Conservation (phyloP, 2,113 vertebrate species). For the Crotophaga sulcirostris region DNA sequence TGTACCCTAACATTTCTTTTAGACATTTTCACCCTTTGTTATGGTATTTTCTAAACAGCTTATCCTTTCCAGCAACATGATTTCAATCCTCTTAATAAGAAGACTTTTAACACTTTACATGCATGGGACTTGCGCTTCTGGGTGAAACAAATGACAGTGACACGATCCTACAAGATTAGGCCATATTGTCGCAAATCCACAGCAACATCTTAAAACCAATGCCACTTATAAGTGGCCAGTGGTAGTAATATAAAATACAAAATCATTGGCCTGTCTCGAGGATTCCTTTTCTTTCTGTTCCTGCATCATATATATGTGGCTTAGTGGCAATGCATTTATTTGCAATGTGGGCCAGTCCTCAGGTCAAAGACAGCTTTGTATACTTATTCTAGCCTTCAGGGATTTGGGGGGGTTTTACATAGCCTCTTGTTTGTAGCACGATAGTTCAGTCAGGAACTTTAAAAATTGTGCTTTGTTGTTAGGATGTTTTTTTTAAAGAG, state of each 20-base stretch:
- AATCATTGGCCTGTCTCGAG: not conserved
- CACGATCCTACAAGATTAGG: not conserved
- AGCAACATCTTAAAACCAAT: not conserved
- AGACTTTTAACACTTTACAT: not conserved
- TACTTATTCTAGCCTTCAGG: not conserved
- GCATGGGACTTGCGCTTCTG: not conserved
- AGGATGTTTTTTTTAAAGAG: not conserved
- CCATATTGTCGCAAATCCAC: not conserved
- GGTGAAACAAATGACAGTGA: not conserved
- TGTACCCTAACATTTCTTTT: not conserved
- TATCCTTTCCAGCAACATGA: not conserved
- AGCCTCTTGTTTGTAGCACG: not conserved
- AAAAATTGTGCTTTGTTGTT: not conserved
- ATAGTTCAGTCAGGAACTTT: not conserved
- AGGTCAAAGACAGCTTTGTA: not conserved
- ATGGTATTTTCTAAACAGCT: not conserved
- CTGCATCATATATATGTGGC: not conserved
- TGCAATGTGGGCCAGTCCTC: not conserved
- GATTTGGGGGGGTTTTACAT: not conserved
- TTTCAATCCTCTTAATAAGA: not conserved
- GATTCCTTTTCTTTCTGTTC: slow-evolving; percentile 1
- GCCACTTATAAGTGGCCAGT: not conserved
- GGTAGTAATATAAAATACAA: not conserved
- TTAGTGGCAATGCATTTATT: slow-evolving; percentile 1
- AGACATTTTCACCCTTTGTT: not conserved